Percentiles rank a stretch among this genome's conserved stretches.
Evolutionary conservation across 2,888 invertebrate species (phyloP).

Genomic region (Machimus rusticus): DNA sequence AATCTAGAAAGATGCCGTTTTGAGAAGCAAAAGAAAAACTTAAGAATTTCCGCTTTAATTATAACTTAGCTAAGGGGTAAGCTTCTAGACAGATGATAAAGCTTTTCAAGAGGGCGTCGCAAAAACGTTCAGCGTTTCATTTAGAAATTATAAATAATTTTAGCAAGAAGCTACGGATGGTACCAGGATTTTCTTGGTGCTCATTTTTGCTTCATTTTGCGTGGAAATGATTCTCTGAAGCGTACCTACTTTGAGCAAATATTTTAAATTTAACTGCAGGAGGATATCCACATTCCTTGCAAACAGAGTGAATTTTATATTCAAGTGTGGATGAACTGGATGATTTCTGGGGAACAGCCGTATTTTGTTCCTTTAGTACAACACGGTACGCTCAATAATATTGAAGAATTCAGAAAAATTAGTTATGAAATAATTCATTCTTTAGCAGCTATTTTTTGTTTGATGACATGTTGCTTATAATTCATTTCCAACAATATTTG

Average conservation of each 20-base stretch:
- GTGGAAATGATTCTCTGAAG: not conserved
- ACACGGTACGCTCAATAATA: not conserved
- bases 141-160: slow-evolving; percentile 10
- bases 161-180: slow-evolving; percentile 5
- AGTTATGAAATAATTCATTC: no score
- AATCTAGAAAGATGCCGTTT: not conserved
- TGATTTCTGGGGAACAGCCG: not conserved
- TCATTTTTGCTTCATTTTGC: not conserved
- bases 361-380: not conserved
- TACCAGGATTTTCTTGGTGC: not conserved
- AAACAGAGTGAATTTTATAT: not conserved
- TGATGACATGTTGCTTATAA: no score
- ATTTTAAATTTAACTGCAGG: not conserved
- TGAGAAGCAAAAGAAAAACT: slow-evolving; percentile 21
- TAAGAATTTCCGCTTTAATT: slow-evolving; percentile 5
- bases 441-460: no score
- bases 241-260: not conserved
- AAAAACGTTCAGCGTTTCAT: slow-evolving; percentile 9
- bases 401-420: no score
- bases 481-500: no score
- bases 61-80: slow-evolving; percentile 16
- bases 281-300: not conserved
- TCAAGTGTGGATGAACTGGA: not conserved
- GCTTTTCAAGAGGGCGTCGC: slow-evolving; percentile 11
- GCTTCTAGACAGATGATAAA: slow-evolving; percentile 38